Conservation (phyloP, 2,888 invertebrate species). For the Catocala fraxini region DNA sequence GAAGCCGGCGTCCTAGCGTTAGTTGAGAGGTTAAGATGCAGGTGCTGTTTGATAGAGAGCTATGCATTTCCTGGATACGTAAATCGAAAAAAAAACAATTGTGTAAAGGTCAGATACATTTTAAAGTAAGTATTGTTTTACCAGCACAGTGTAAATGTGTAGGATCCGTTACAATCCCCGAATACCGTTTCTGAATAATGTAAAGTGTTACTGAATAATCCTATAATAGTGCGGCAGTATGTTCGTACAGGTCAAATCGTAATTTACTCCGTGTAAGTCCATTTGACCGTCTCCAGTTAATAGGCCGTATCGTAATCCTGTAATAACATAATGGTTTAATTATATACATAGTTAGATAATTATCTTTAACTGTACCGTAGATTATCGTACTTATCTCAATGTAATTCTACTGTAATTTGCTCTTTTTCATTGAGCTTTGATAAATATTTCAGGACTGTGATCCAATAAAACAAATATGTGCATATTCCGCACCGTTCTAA, state of each 20-base stretch:
- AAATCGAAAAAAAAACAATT: no score
- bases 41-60: no score
- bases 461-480: conserved; percentile 26
- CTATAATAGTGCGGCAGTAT: no score
- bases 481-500: conserved; percentile 16
- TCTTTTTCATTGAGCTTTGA: not conserved
- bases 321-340: conserved; percentile 34
- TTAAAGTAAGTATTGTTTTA: no score
- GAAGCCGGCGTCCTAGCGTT: no score
- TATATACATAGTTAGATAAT: conserved; percentile 28
- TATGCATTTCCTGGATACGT: no score
- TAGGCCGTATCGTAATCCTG: conserved; percentile 19
- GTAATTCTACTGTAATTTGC: conserved; percentile 4
- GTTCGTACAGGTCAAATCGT: conserved; percentile 4
- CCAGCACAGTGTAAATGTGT: no score
- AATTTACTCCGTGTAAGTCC: conserved; percentile 12
- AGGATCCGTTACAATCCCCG: no score
- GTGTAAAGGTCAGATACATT: no score
- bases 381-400: conserved; percentile 12
- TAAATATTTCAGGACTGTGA: conserved; percentile 29
- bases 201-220: no score
- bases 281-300: conserved; percentile 26
- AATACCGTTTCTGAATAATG: no score
- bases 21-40: no score
- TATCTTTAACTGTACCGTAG: conserved; percentile 12